Evolutionary conservation across 2,888 invertebrate genomes (phyloP), one percentile per base, ranked within the genome.

Genomic region (Drosophila leonis): DNA sequence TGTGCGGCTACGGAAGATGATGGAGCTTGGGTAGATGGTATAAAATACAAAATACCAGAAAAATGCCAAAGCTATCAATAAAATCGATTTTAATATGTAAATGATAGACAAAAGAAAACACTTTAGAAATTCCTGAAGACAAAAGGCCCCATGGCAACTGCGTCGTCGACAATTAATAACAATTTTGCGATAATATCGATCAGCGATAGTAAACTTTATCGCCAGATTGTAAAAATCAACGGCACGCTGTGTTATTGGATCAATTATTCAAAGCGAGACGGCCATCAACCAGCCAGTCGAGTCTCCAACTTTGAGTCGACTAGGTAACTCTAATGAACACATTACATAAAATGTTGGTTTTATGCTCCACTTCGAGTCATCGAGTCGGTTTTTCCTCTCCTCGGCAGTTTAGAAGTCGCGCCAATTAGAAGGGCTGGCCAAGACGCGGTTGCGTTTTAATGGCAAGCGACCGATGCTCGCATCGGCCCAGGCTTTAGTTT

Each of bases 171-270:
- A 83, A 88, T 86, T 88, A 86, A 86, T 86, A 86, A 88, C 76
- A 74, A 88, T 83, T 88, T 88, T 78, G 87, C 89, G 80, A 88
- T 88, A 86, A 76, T 87, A 83, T 86, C 85, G 80, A 80, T 82
- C 74, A 63, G 56, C 48, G 89, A 86, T 88, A 80, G 78, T 83
- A 80, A 83, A 88, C 55, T 84, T 85, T 88, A 84, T 83, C 79
- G 88, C 61, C 49, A 64, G 88, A 84, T 85, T 88, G 83, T 84
- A 88, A 84, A 84, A 88, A 88, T 84, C 88, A 83, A 84, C 86
- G 70, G 63, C 86, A 75, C 62, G 86, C 88, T 83, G 86, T 72
- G 83, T 88, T 84, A 84, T 88, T 83, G 76, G 88, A 75, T 79
- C 88, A 84, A 88, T 88, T 84, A 85, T 84, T 82, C 71, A 79